phyloP scores from a whole-genome alignment of 2,797 vertebrate genomes.

The Acrossocheilus fasciatus region DNA sequence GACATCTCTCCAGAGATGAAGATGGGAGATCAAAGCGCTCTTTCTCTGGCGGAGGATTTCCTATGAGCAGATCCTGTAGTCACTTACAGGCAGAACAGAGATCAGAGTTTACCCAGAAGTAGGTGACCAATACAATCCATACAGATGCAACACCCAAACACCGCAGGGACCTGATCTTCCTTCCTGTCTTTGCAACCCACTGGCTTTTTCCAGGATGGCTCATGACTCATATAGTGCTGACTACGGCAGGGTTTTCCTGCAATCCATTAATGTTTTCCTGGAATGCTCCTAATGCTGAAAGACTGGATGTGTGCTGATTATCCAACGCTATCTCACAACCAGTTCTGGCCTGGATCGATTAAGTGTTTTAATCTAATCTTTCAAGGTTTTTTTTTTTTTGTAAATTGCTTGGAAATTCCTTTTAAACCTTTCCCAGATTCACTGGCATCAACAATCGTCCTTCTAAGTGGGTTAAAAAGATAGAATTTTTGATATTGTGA shows the following conservation, averaged over 20 bases:
- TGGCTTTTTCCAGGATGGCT: background rate
- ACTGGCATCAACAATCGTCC: background rate
- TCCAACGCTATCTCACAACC: no score
- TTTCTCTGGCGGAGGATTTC: background rate
- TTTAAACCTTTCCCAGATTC: background rate
- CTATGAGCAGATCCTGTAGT: background rate
- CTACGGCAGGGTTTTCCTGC: background rate
- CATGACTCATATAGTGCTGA: background rate
- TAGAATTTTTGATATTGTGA: background rate
- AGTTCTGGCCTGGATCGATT: background rate
- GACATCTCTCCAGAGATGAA: background rate
- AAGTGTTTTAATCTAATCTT: background rate
- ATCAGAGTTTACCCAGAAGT: background rate
- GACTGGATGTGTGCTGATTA: background rate
- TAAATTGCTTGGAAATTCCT: background rate
- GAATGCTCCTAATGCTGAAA: background rate
- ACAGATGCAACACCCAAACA: background rate
- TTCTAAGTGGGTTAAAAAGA: background rate
- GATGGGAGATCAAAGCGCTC: background rate
- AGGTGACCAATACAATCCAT: no score
- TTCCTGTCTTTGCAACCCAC: background rate
- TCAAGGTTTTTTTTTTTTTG: background rate
- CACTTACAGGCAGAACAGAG: background rate
- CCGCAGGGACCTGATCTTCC: background rate
- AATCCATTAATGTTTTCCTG: background rate